These are phyloP conservation scores for Ceyx cyanopectus DNA, from an alignment of 2,113 vertebrate species.

Conservation along the genomic window DNA sequence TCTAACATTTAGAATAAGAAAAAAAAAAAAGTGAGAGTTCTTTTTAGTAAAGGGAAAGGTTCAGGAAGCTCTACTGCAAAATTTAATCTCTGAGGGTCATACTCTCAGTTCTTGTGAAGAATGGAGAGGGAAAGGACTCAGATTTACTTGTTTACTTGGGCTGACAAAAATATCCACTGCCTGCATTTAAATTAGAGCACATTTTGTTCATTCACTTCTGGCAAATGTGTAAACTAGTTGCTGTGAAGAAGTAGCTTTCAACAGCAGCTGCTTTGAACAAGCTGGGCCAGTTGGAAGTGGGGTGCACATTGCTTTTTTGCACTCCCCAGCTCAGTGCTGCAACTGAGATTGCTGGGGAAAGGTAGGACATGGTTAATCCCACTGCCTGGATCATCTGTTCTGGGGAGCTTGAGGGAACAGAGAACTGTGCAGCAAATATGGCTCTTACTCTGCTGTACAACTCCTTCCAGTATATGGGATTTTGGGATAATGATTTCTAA, in stretches of 20 bases:
- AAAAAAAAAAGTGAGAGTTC: not conserved
- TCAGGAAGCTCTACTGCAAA: not conserved
- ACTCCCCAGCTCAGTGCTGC: not conserved
- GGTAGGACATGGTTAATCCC: not conserved
- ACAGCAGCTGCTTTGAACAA: not conserved
- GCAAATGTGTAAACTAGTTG: not conserved
- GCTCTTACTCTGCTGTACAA: not conserved
- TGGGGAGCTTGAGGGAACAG: not conserved
- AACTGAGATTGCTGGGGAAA: not conserved
- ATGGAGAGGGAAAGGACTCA: not conserved
- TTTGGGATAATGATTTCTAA: slow-evolving; percentile 41
- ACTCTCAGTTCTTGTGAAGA: not conserved
- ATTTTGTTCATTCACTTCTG: not conserved
- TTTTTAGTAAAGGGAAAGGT: not conserved
- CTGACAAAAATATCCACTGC: not conserved
- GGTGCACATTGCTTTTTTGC: not conserved
- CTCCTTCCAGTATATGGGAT: not conserved
- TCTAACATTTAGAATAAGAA: not conserved
- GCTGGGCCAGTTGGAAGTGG: not conserved
- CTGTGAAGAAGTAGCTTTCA: not conserved
- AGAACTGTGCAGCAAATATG: not conserved
- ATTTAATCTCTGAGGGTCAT: not conserved
- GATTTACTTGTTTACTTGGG: not conserved
- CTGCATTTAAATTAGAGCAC: not conserved
- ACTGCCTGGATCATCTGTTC: not conserved